Evolutionary conservation across 2,797 vertebrate species (phyloP).

Genomic region (Poecilia velifera): DNA sequence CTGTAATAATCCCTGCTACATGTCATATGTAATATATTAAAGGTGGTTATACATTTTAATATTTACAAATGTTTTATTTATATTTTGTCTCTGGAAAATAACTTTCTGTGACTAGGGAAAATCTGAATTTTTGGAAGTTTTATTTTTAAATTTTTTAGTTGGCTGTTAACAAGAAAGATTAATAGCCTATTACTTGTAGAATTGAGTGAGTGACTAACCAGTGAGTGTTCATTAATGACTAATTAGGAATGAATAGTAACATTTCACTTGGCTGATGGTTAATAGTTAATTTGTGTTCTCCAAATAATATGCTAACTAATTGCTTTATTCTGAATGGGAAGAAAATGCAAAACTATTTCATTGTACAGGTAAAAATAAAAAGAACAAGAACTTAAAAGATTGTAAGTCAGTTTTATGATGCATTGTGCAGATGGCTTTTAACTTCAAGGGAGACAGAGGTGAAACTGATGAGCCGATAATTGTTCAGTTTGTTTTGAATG

Average conservation of each 20-base stretch:
- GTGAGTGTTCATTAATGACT: background rate
- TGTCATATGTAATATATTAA: background rate
- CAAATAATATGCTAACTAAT: background rate
- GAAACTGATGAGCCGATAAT: background rate
- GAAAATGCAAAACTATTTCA: background rate
- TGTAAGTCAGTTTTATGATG: background rate
- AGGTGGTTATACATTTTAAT: background rate
- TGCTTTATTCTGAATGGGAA: background rate
- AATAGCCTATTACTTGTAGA: background rate
- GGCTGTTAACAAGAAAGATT: background rate
- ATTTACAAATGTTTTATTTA: background rate
- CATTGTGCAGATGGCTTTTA: background rate
- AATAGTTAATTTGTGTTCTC: background rate
- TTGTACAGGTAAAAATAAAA: background rate
- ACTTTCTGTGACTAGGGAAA: background rate
- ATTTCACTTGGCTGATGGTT: background rate
- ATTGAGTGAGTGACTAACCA: background rate
- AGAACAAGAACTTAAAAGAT: background rate
- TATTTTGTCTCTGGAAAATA: background rate
- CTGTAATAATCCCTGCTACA: background rate
- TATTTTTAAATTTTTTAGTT: background rate
- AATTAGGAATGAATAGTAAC: background rate
- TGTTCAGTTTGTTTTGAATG: conserved; percentile 1
- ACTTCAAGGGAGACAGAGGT: background rate
- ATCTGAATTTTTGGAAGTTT: background rate